Percentiles rank a stretch among this genome's conserved stretches.
Conservation (phyloP, 1,140 invertebrate genomes). For the Habropoda laboriosa region DNA sequence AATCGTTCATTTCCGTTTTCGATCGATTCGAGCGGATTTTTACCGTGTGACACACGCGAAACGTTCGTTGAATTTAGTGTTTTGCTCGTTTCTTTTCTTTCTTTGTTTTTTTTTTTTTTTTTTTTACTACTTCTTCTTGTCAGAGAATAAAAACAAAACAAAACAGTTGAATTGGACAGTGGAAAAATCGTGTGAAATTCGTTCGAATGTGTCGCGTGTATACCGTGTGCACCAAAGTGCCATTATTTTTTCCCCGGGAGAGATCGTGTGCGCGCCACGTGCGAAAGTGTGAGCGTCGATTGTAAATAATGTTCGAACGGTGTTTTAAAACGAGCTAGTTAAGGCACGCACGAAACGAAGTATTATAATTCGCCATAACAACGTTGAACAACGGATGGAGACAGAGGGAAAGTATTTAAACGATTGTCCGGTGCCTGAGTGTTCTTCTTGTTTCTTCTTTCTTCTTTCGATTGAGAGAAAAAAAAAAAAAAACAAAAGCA, state of each 20-base stretch:
- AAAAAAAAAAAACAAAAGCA: no score
- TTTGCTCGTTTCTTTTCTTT: not conserved
- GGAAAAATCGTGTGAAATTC: no score
- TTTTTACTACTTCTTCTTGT: no score
- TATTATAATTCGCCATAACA: constrained; percentile 48
- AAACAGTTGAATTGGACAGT: not conserved
- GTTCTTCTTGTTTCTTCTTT: not conserved
- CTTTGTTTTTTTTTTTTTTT: no score
- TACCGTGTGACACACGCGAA: not conserved
- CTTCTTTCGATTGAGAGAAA: constrained; percentile 19
- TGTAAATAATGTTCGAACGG: constrained; percentile 54
- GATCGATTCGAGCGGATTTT: constrained; percentile 16
- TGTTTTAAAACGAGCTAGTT: no score
- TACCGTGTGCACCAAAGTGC: constrained; percentile 71
- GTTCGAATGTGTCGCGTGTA: not conserved
- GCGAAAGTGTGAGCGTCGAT: not conserved
- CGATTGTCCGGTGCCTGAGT: not conserved
- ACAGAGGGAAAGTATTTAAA: constrained; percentile 32
- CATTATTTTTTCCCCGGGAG: constrained; percentile 57
- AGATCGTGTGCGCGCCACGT: constrained; percentile 32
- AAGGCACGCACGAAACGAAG: constrained; percentile 44
- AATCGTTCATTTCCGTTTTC: not conserved
- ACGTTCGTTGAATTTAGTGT: not conserved
- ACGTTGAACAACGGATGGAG: not conserved
- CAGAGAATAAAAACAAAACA: not conserved